phyloP scores from a whole-genome alignment of 1,140 invertebrate genomes.

The Megalopta genalis region DNA sequence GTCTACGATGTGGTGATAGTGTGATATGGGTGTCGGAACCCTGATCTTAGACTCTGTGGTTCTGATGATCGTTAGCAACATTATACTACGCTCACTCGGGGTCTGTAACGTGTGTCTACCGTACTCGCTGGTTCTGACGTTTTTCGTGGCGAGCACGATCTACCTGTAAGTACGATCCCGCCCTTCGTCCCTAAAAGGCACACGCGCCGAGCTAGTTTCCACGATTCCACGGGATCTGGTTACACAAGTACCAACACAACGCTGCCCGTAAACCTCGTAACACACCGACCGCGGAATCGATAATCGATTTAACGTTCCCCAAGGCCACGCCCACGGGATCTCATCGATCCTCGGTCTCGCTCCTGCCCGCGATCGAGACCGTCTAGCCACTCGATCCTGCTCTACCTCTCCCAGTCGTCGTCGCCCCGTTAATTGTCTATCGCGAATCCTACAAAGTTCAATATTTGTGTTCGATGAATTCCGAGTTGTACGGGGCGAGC shows the following conservation, averaged over 20 bases:
- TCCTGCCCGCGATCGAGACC: too few relatives aligned
- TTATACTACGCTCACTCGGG: slow-evolving; percentile 62
- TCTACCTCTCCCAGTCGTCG: too few relatives aligned
- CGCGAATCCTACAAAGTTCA: too few relatives aligned
- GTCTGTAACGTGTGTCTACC: slow-evolving; percentile 70
- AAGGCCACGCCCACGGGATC: background rate
- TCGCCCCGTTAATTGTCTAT: too few relatives aligned
- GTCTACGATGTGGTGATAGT: slow-evolving; percentile 4
- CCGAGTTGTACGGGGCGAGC: too few relatives aligned
- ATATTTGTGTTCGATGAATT: too few relatives aligned
- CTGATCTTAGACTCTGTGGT: slow-evolving; percentile 54
- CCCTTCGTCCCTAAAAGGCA: background rate
- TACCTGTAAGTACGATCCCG: slow-evolving; percentile 63
- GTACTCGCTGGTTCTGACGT: slow-evolving; percentile 69
- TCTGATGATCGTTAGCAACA: slow-evolving; percentile 62
- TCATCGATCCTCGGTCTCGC: background rate
- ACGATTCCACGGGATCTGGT: background rate
- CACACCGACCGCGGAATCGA: too few relatives aligned
- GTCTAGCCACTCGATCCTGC: too few relatives aligned
- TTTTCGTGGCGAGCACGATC: slow-evolving; percentile 64
- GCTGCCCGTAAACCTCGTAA: too few relatives aligned
- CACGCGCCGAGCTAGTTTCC: background rate
- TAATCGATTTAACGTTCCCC: too few relatives aligned
- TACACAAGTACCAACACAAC: background rate
- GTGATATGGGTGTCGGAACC: slow-evolving; percentile 46